Evolutionary conservation across 2,888 invertebrate species (phyloP).

Genomic region (Meghimatium bilineatum): DNA sequence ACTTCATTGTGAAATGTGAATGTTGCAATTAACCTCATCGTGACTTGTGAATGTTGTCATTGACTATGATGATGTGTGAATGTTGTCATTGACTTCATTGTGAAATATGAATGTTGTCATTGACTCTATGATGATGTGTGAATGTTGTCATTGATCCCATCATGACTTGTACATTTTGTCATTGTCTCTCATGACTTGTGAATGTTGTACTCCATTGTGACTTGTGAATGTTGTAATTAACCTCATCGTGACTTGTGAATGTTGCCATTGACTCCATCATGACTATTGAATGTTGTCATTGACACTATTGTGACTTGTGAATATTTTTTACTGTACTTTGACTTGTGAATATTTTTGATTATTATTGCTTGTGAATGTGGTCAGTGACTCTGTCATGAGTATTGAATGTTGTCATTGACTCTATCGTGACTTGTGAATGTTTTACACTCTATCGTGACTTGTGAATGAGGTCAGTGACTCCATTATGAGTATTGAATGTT

Average conservation of each 20-base stretch:
- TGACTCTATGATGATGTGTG: neutral
- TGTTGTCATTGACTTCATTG: neutral
- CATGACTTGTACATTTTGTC: neutral
- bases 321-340: no score
- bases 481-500: no score
- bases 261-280: neutral
- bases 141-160: neutral
- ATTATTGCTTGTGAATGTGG: neutral
- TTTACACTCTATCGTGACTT: neutral
- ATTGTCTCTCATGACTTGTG: neutral
- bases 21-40: no score
- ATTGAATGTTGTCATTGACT: neutral
- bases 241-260: neutral
- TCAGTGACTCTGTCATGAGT: neutral
- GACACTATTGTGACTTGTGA: neutral
- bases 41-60: neutral
- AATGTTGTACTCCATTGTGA: neutral
- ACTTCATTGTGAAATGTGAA: neutral
- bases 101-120: neutral
- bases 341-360: no score
- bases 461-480: neutral
- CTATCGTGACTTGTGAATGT: neutral
- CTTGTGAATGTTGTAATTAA: neutral
- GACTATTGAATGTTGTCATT: neutral
- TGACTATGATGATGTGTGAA: neutral